Evolutionary conservation across 2,888 invertebrate genomes (phyloP).

Genomic region (Diaphora mendica): DNA sequence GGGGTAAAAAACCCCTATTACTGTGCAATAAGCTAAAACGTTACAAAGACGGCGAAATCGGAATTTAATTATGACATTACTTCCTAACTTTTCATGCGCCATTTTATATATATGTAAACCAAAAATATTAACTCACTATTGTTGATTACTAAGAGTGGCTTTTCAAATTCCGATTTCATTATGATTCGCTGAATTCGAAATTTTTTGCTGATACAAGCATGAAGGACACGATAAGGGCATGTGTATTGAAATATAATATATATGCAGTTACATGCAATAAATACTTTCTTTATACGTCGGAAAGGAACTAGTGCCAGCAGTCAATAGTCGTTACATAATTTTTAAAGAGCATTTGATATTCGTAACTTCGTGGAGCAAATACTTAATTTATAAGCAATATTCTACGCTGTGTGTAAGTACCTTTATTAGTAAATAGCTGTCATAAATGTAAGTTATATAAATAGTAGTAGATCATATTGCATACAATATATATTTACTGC

Average conservation of each 20-base stretch:
- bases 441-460: background rate
- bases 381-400: constrained; percentile 31
- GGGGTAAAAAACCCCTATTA: background rate
- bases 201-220: background rate
- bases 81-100: too few species aligned
- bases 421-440: constrained; percentile 12
- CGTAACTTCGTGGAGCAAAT: constrained; percentile 68
- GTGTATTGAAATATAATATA: constrained; percentile 9
- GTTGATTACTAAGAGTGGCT: too few species aligned
- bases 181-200: background rate
- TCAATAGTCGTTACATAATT: constrained; percentile 38
- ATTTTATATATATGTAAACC: too few species aligned
- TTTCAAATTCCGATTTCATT: background rate
- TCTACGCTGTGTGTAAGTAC: constrained; percentile 18
- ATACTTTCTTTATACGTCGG: constrained; percentile 49
- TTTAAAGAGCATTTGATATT: constrained; percentile 54
- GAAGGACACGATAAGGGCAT: background rate
- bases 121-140: too few species aligned
- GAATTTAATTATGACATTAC: background rate
- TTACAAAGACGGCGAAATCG: background rate
- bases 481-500: background rate
- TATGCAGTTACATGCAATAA: constrained; percentile 68
- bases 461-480: background rate
- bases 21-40: background rate
- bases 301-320: constrained; percentile 60